Evolutionary conservation across 2,797 vertebrate genomes (phyloP).

Genomic region (Oreortyx pictus): DNA sequence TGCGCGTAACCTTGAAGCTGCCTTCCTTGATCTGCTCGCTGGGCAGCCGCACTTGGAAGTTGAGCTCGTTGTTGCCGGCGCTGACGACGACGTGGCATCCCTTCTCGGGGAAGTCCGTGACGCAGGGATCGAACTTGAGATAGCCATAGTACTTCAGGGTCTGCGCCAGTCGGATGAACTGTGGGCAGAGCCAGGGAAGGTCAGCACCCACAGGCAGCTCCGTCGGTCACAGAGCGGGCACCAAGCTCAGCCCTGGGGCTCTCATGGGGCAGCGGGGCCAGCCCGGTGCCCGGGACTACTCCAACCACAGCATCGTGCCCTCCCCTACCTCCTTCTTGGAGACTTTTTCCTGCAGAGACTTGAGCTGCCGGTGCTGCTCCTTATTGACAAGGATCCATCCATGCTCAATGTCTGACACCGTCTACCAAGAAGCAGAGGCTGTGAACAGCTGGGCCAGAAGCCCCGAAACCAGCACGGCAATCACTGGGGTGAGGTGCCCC

Average conservation of each 20-base stretch:
- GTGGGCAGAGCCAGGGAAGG: not conserved
- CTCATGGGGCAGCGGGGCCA: fast-evolving
- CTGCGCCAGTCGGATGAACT: slow-evolving; percentile 95
- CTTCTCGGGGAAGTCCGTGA: slow-evolving; percentile 97
- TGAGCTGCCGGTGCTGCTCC: slow-evolving; percentile 96
- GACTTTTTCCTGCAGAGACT: slow-evolving; percentile 97
- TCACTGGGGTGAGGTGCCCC: not conserved
- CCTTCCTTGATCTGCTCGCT: slow-evolving; percentile 96
- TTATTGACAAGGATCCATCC: slow-evolving; percentile 98
- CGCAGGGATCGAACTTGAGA: slow-evolving; percentile 95
- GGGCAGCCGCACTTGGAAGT: slow-evolving; percentile 96
- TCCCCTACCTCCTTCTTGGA: slow-evolving; percentile 95
- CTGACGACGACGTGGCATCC: slow-evolving; percentile 96
- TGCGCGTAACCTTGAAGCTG: slow-evolving; percentile 98
- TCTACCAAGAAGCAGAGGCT: slow-evolving; percentile 76
- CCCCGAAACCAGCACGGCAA: fast-evolving
- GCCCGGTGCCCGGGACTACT: not conserved
- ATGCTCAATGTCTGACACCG: slow-evolving; percentile 93
- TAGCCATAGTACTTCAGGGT: slow-evolving; percentile 97
- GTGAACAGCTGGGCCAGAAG: not conserved
- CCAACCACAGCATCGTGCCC: fast-evolving
- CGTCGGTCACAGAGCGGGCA: fast-evolving
- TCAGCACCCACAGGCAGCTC: not conserved
- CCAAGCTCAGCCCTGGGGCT: fast-evolving
- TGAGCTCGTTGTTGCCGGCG: slow-evolving; percentile 97